These are phyloP conservation scores for Unio delphinus DNA, from an alignment of 2,888 invertebrate species.

Conservation along the genomic window DNA sequence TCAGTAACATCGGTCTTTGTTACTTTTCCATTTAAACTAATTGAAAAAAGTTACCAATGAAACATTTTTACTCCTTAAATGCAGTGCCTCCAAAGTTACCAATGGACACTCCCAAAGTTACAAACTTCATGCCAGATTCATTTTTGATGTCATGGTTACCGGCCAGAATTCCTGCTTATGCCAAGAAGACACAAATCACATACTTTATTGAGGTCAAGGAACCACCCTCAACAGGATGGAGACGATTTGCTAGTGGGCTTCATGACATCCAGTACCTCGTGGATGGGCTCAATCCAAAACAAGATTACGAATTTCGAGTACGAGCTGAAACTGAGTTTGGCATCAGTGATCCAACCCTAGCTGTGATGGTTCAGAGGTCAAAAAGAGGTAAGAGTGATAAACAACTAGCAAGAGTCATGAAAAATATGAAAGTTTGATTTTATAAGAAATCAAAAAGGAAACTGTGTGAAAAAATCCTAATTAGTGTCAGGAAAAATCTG, in stretches of 20 bases:
- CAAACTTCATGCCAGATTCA: conserved; percentile 90
- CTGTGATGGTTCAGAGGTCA: conserved; percentile 74
- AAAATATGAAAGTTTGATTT: too few relatives aligned
- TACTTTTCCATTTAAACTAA: not conserved
- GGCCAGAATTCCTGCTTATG: conserved; percentile 86
- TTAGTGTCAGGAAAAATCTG: too few relatives aligned
- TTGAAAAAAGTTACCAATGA: conserved; percentile 7
- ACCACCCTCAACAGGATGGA: conserved; percentile 46
- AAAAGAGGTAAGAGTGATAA: conserved; percentile 26
- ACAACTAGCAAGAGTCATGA: too few relatives aligned
- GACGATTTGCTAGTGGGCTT: conserved; percentile 34
- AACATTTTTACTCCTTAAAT: conserved; percentile 10
- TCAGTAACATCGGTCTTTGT: too few relatives aligned
- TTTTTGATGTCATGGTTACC: conserved; percentile 95
- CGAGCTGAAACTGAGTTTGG: conserved; percentile 97
- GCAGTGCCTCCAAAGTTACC: conserved; percentile 54
- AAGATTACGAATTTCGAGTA: conserved; percentile 95
- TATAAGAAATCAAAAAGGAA: too few relatives aligned
- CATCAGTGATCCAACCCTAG: conserved; percentile 95
- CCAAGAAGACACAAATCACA: conserved; percentile 85
- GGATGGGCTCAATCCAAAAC: conserved; percentile 83
- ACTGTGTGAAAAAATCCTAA: too few relatives aligned
- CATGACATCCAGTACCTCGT: conserved; percentile 48
- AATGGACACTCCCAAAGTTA: conserved; percentile 90
- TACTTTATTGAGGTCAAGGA: conserved; percentile 80